phyloP scores from a whole-genome alignment of 2,888 invertebrate genomes.

The Punctoribates punctum region DNA sequence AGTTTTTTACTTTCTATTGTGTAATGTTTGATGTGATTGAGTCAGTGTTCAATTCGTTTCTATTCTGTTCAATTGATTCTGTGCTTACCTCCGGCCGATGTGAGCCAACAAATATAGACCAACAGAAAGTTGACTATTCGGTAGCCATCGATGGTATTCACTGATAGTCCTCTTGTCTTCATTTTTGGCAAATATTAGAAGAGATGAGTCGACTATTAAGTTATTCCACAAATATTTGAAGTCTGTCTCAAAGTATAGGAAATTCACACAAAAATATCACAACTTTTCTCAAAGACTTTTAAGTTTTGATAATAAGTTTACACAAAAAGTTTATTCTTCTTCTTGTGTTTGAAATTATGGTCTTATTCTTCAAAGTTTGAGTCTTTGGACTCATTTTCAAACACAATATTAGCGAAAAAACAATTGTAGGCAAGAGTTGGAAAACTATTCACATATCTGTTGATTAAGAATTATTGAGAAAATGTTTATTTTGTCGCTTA shows the following conservation, averaged over 20 bases:
- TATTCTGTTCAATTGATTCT: no score
- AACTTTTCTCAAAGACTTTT: background rate
- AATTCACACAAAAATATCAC: background rate
- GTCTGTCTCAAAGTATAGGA: background rate
- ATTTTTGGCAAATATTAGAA: background rate
- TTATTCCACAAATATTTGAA: background rate
- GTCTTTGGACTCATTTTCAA: background rate
- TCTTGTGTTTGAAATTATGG: background rate
- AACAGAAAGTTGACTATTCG: conserved; percentile 14
- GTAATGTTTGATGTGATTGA: no score
- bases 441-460: no score
- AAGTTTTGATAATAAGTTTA: background rate
- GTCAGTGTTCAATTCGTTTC: no score
- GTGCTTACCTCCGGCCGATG: conserved; percentile 2
- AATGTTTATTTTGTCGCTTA: no score
- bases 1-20: no score
- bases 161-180: conserved; percentile 8
- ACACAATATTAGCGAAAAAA: no score
- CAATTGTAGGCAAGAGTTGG: no score
- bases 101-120: conserved; percentile 19
- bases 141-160: conserved; percentile 7
- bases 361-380: no score
- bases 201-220: background rate
- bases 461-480: no score
- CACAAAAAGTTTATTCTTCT: background rate